Evolutionary conservation across 1,140 invertebrate species (phyloP), one percentile per base, ranked within the genome.

Genomic region (Drosophila ogumai): DNA sequence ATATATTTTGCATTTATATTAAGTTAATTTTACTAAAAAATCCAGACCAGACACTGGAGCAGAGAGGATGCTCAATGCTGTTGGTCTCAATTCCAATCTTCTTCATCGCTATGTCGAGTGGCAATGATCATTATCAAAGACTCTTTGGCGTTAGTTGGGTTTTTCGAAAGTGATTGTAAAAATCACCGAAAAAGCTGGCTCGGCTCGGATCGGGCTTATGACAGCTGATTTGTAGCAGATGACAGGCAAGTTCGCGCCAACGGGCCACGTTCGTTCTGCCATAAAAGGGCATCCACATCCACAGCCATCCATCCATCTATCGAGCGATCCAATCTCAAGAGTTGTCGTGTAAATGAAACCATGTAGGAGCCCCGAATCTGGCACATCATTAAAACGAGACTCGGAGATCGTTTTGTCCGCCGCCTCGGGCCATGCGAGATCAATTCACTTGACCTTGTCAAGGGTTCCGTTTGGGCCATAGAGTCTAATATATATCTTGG

Each of bases 181-280:
- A 86, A 69, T 46, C 32, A 63, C 54, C 58, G 65, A 82, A 81
- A 72, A 69, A 77, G 58, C 44, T 61, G 34, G 32, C 57, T 57
- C 32, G 61, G 36, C 28, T 40, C 64, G 78, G 66, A 55, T 61
- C 63, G 73, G 75, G 36, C 78, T 88, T 88, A 80, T 88, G 82
- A 87, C 82, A 87, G 84, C 85, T 90, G 85, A 88, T 88, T 88
- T 88, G 84, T 88, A 84, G 85, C 85, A 88, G 84, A 88, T 88
- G 84, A 88, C 84, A 90, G 84, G 80, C 80, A 90, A 88, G 84
- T 88, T 87, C 84, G 82, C 82, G 72, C 84, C 82, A 80, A 66
- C 66, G 61, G 66, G 66, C 79, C 17, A 19, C 52, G 52, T 54
- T 38, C 56, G 76, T 87, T 88, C 80, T 88, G 67, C 84, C 85